A percentile compares a stretch with the other conserved stretches of the same genome.
Evolutionary conservation across 2,113 vertebrate species (phyloP).

Genomic region (Amblyopsis rosae): DNA sequence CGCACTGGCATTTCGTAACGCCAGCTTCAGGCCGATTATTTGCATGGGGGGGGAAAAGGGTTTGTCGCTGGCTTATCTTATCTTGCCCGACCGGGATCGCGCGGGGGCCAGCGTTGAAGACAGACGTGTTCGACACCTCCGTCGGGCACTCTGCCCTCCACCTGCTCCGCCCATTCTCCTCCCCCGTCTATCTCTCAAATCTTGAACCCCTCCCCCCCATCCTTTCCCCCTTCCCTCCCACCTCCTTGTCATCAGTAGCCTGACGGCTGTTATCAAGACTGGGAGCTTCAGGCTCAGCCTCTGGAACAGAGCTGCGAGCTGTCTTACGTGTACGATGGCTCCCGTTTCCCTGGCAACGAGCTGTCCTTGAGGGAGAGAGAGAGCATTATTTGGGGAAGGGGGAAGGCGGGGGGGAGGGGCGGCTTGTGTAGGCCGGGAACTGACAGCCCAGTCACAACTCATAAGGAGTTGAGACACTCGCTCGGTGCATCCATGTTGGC

Average conservation of each 20-base stretch:
- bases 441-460: conserved; percentile 55
- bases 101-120: conserved; percentile 4
- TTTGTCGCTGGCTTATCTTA: conserved; percentile 26
- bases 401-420: no score
- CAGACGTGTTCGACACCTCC: background rate
- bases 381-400: conserved; percentile 28
- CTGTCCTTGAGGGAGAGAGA: conserved; percentile 68
- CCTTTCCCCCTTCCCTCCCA: conserved; percentile 8
- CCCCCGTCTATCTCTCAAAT: no score
- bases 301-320: conserved; percentile 54
- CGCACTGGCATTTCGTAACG: background rate
- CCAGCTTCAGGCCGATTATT: no score
- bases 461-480: conserved; percentile 37
- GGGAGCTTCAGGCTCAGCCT: conserved; percentile 59
- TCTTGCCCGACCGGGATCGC: conserved; percentile 17
- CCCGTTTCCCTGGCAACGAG: conserved; percentile 66
- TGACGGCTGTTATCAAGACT: conserved; percentile 43
- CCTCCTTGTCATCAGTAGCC: conserved; percentile 61
- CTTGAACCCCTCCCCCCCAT: background rate
- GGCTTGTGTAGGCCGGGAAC: conserved; percentile 35
- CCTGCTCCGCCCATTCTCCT: no score
- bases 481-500: conserved; percentile 19
- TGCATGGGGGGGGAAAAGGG: no score
- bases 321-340: conserved; percentile 61
- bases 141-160: conserved; percentile 6